Conservation (phyloP, 2,113 vertebrate genomes). For the Corythoichthys intestinalis region DNA sequence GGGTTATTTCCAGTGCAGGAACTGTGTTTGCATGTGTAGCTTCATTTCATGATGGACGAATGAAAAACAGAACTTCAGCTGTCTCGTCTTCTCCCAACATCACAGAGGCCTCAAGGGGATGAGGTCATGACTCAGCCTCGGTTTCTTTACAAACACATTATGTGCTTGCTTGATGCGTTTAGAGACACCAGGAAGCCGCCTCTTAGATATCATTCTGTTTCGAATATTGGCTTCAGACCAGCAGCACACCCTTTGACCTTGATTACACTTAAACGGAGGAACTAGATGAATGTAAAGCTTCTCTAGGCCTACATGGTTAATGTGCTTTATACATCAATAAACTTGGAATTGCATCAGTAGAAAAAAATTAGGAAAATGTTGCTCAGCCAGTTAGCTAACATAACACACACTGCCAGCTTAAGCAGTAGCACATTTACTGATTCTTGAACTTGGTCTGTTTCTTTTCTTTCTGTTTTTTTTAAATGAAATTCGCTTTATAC, state of each 20-base stretch:
- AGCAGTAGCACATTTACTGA: too few species aligned
- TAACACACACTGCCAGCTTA: background rate
- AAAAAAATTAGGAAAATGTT: background rate
- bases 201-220: background rate
- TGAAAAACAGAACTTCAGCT: conserved; percentile 31
- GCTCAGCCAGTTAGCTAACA: background rate
- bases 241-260: background rate
- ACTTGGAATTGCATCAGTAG: background rate
- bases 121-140: conserved; percentile 24
- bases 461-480: too few species aligned
- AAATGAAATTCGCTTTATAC: too few species aligned
- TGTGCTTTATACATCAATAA: background rate
- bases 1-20: background rate
- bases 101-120: conserved; percentile 32
- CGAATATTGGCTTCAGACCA: background rate
- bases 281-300: background rate
- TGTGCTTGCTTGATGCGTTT: background rate
- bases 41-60: conserved; percentile 12
- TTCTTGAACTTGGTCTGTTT: too few species aligned
- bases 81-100: conserved; percentile 30
- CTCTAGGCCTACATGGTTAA: background rate
- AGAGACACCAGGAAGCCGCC: background rate
- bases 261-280: background rate
- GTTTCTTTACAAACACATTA: background rate
- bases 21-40: background rate